A percentile compares a stretch with the other conserved stretches of the same genome.
Evolutionary conservation across 2,797 vertebrate species (phyloP).

Genomic region (Enteromius anoplus): DNA sequence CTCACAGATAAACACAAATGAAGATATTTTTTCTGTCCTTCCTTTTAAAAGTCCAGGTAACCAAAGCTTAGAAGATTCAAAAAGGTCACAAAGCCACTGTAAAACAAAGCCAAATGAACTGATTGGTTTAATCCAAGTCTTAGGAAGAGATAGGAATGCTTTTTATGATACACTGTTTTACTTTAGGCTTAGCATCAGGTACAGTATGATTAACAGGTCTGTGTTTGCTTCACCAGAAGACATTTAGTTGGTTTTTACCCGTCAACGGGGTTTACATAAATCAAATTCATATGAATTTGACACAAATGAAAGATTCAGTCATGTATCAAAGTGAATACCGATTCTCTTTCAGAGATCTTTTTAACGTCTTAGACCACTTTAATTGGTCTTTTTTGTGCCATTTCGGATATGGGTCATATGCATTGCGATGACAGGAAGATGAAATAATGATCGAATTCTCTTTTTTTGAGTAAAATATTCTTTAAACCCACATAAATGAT

Average conservation of each 20-base stretch:
- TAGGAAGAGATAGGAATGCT: background rate
- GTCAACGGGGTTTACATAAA: no score
- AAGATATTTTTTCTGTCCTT: no score
- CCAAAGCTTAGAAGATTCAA: background rate
- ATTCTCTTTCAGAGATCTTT: background rate
- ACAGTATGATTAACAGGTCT: background rate
- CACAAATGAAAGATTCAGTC: background rate
- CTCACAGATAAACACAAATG: background rate
- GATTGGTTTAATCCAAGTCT: background rate
- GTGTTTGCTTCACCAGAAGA: background rate
- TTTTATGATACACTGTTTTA: background rate
- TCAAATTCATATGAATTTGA: background rate
- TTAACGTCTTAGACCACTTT: background rate
- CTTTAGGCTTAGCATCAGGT: background rate
- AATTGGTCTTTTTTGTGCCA: background rate
- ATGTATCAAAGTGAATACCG: background rate
- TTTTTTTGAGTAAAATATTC: background rate
- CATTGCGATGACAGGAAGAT: background rate
- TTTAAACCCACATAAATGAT: constrained; percentile 22
- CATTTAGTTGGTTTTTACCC: background rate
- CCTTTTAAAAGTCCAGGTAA: background rate
- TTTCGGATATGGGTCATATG: background rate
- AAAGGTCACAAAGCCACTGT: background rate
- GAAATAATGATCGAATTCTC: background rate
- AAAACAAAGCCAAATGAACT: background rate